Evolutionary conservation across 2,888 invertebrate species (phyloP).

Genomic region (Charanyca ferruginea): DNA sequence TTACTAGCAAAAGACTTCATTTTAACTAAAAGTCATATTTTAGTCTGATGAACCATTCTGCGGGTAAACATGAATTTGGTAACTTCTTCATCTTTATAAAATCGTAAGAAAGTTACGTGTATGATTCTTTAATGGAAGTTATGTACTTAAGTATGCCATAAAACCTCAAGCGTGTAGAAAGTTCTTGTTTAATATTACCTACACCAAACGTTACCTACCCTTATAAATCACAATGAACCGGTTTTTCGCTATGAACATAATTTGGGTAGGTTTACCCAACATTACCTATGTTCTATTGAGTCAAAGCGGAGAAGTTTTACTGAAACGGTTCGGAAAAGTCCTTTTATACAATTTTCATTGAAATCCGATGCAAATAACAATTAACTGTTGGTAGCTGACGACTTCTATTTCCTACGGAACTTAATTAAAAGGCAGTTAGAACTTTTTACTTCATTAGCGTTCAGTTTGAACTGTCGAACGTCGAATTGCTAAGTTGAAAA

Average conservation of each 20-base stretch:
- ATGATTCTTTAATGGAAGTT: constrained; percentile 53
- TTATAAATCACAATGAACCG: constrained; percentile 59
- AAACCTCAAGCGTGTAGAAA: constrained; percentile 61
- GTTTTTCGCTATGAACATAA: constrained; percentile 46
- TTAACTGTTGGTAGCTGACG: constrained; percentile 33
- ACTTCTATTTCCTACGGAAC: constrained; percentile 46
- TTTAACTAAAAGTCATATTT: constrained; percentile 41
- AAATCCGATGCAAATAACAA: constrained; percentile 58
- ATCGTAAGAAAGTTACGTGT: constrained; percentile 53
- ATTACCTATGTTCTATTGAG: constrained; percentile 40
- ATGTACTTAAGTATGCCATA: constrained; percentile 60
- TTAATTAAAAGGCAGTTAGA: constrained; percentile 50
- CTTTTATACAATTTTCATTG: constrained; percentile 35
- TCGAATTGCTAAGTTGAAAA: constrained; percentile 35
- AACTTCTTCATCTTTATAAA: constrained; percentile 58
- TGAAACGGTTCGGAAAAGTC: constrained; percentile 21
- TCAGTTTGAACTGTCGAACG: constrained; percentile 37
- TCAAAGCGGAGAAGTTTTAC: constrained; percentile 12
- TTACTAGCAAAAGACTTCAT: constrained; percentile 18
- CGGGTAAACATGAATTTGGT: constrained; percentile 29
- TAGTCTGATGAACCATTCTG: constrained; percentile 37
- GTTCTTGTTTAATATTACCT: constrained; percentile 64
- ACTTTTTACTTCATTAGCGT: constrained; percentile 46
- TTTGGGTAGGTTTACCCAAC: constrained; percentile 37
- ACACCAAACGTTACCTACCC: constrained; percentile 45